phyloP scores from a whole-genome alignment of 2,113 vertebrate genomes.

The Aphelocoma coerulescens region DNA sequence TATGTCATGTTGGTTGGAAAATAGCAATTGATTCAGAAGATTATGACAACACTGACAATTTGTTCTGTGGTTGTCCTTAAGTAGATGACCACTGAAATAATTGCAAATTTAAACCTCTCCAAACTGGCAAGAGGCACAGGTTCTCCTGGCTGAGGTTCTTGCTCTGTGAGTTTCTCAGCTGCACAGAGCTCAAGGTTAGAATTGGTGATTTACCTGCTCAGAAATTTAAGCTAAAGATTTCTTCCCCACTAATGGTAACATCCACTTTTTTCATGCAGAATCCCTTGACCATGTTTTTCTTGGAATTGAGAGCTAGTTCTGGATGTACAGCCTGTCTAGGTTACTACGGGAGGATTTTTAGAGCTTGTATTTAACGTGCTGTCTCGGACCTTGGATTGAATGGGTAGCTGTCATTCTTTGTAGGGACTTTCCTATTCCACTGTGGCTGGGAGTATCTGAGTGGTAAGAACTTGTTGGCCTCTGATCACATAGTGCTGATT shows the following conservation, averaged over 20 bases:
- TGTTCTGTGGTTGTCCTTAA: background rate
- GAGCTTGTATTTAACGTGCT: background rate
- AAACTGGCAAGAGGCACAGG: background rate
- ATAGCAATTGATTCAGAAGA: background rate
- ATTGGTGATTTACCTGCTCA: background rate
- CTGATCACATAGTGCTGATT: background rate
- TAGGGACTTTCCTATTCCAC: constrained; percentile 41
- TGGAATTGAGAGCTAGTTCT: background rate
- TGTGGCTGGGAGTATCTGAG: constrained; percentile 31
- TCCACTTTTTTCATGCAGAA: background rate
- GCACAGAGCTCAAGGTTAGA: background rate
- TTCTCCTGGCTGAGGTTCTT: background rate
- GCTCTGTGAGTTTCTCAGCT: background rate
- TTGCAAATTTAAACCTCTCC: background rate
- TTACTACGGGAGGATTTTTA: background rate
- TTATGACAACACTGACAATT: background rate
- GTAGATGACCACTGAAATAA: background rate
- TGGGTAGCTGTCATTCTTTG: constrained; percentile 29
- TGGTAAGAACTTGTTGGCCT: constrained; percentile 41
- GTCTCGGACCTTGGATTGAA: background rate
- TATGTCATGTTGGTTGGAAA: background rate
- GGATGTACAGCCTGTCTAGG: background rate
- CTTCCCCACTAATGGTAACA: background rate
- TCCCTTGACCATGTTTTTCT: background rate
- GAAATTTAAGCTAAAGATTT: background rate